Evolutionary conservation across 2,797 vertebrate species (phyloP).

Genomic region (Tachyglossus aculeatus): DNA sequence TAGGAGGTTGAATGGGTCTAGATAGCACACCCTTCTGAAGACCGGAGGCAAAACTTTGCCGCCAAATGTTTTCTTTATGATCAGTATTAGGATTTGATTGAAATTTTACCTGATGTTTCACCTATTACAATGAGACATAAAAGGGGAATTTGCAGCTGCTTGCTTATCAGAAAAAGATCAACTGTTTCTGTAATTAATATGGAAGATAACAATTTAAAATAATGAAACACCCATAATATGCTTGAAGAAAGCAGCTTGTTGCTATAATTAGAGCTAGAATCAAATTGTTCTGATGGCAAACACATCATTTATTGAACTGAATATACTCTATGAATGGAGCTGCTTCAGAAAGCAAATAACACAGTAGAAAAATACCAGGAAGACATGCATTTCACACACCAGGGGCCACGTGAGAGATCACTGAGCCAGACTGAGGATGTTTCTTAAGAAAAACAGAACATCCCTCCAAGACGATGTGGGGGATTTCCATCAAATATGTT

Average conservation of each 20-base stretch:
- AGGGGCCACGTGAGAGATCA: not conserved
- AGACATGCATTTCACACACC: slow-evolving; percentile 20
- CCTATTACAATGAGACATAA: slow-evolving; percentile 73
- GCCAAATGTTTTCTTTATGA: slow-evolving; percentile 29
- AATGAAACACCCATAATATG: slow-evolving; percentile 71
- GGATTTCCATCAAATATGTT: too few species aligned
- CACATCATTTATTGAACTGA: slow-evolving; percentile 70
- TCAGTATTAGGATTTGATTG: slow-evolving; percentile 53
- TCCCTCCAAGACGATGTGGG: rapidly evolving
- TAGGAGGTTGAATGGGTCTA: slow-evolving; percentile 20
- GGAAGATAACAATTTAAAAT: slow-evolving; percentile 76
- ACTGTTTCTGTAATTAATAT: slow-evolving; percentile 76
- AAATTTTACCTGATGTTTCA: slow-evolving; percentile 75
- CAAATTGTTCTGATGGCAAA: slow-evolving; percentile 77
- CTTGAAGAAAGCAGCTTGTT: slow-evolving; percentile 76
- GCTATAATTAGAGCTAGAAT: slow-evolving; percentile 76
- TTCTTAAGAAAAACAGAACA: rapidly evolving
- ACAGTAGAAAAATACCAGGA: slow-evolving; percentile 44
- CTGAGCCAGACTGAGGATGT: rapidly evolving
- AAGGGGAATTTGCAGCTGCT: slow-evolving; percentile 68
- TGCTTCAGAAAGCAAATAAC: slow-evolving; percentile 60
- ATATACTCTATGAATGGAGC: slow-evolving; percentile 53
- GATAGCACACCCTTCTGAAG: slow-evolving; percentile 45
- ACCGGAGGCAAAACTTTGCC: slow-evolving; percentile 5
- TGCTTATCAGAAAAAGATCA: slow-evolving; percentile 72